Conservation (phyloP, 1,140 invertebrate genomes). For the Pogonomyrmex californicus region DNA sequence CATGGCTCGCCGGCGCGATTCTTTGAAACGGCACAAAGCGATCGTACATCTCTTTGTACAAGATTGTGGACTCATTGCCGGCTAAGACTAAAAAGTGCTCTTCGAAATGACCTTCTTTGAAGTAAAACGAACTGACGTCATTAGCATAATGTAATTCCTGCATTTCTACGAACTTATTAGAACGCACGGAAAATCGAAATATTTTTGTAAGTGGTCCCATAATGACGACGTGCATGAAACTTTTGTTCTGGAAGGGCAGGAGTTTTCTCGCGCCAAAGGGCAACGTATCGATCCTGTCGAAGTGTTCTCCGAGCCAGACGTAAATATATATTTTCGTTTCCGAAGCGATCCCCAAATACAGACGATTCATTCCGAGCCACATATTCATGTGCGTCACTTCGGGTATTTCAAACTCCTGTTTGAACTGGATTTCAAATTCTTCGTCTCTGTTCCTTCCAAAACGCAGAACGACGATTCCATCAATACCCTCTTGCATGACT, state of each 20-base stretch:
- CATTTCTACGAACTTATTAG: conserved; percentile 61
- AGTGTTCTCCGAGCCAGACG: conserved; percentile 86
- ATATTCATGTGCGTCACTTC: conserved; percentile 40
- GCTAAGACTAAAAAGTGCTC: conserved; percentile 74
- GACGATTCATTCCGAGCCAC: conserved; percentile 73
- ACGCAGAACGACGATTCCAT: conserved; percentile 56
- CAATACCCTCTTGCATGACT: conserved; percentile 54
- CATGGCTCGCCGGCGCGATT: conserved; percentile 62
- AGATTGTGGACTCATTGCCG: conserved; percentile 65
- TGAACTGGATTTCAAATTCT: conserved; percentile 13
- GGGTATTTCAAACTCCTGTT: conserved; percentile 66
- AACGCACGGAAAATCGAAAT: conserved; percentile 59
- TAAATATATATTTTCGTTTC: conserved; percentile 79
- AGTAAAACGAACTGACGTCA: conserved; percentile 60
- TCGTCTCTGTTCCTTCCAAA: background rate
- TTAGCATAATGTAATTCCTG: conserved; percentile 66
- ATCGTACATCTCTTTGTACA: conserved; percentile 82
- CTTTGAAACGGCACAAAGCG: conserved; percentile 85
- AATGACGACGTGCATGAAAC: conserved; percentile 63
- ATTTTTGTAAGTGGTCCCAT: conserved; percentile 44
- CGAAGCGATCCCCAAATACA: conserved; percentile 69
- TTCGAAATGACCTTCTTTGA: conserved; percentile 55
- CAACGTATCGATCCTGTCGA: conserved; percentile 85
- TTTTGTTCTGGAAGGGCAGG: conserved; percentile 69
- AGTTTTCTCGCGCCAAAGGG: conserved; percentile 54